Conservation (phyloP, 2,888 invertebrate genomes). For the Tinea trinotella region DNA sequence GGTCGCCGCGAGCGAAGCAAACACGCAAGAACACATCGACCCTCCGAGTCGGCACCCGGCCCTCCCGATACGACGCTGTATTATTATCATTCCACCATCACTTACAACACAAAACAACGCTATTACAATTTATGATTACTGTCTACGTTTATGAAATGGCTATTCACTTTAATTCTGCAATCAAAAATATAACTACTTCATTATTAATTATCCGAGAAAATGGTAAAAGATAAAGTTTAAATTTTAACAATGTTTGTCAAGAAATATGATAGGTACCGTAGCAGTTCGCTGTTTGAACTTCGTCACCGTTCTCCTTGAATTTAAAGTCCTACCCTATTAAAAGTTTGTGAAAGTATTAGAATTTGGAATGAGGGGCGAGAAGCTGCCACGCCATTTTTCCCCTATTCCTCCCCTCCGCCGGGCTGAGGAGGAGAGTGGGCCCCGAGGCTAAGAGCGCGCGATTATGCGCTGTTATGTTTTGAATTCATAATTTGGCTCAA, state of each 20-base stretch:
- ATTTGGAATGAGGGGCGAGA: slow-evolving; percentile 67
- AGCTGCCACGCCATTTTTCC: slow-evolving; percentile 62
- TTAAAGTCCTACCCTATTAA: slow-evolving; percentile 69
- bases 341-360: slow-evolving; percentile 69
- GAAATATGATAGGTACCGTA: slow-evolving; percentile 28
- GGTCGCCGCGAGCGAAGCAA: slow-evolving; percentile 18
- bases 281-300: slow-evolving; percentile 42
- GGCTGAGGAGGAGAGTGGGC: slow-evolving; percentile 29
- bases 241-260: slow-evolving; percentile 8
- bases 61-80: slow-evolving; percentile 7
- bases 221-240: slow-evolving; percentile 31
- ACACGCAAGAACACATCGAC: slow-evolving; percentile 19
- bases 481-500: slow-evolving; percentile 44
- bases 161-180: no score
- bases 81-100: slow-evolving; percentile 13
- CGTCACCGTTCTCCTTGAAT: slow-evolving; percentile 55
- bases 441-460: slow-evolving; percentile 39
- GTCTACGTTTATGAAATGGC: background rate
- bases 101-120: background rate
- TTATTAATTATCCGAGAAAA: background rate
- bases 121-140: background rate
- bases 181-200: no score
- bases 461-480: slow-evolving; percentile 49
- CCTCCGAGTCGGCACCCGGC: slow-evolving; percentile 4
- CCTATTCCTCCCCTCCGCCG: slow-evolving; percentile 36